Base-by-base conservation (phyloP, 2,888 invertebrate species). In the Chrysolina haemoptera region DNA sequence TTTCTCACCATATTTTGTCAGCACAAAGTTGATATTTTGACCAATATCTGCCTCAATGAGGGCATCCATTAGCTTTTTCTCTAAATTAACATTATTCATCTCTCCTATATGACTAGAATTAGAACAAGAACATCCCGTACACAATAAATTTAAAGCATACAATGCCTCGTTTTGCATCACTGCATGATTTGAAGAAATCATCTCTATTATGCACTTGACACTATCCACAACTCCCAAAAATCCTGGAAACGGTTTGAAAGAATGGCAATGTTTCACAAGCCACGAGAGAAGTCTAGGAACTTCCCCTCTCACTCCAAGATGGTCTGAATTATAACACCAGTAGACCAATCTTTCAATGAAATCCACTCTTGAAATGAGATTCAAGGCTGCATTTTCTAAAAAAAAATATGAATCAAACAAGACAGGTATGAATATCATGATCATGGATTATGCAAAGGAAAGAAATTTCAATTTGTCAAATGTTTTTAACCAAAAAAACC, bases 91-190 rank as follows among this genome's bases (percentile, higher is more conserved):
- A 8, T 71, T 18, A 62, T 68, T 40, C 10, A 27, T 12, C n/a
- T 41, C 27, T 53, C 41, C 46, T 48, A 53, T 59, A 1, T 70
- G 66, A 63, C 63, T 40, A 55, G 48, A 63, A 69, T 48, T 74
- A 43, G 35, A 55, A 55, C 70, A 50, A 4, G 87, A 82, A 70
- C 86, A 86, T 64, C 88, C 86, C 0, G 86, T 84, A 41, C 88
- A 88, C 11, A 95, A 88, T 50, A 95, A 90, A 78, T 92, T 93
- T 70, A 95, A 89, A 46, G 95, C 93, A 80, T 93, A 89, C 71
- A 95, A 90, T 0, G 95, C 94, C 88, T 96, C 95, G 85, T 94
- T 94, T 86, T 95, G 95, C 97, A 97, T 97, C 40, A 96, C 92
- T 9, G 94, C 90, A 88, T 96, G 95, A 82, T 95, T 94, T 2